Evolutionary conservation across 2,888 invertebrate genomes (phyloP), one percentile per base, ranked within the genome.

Genomic region (Stegophylla sp.): DNA sequence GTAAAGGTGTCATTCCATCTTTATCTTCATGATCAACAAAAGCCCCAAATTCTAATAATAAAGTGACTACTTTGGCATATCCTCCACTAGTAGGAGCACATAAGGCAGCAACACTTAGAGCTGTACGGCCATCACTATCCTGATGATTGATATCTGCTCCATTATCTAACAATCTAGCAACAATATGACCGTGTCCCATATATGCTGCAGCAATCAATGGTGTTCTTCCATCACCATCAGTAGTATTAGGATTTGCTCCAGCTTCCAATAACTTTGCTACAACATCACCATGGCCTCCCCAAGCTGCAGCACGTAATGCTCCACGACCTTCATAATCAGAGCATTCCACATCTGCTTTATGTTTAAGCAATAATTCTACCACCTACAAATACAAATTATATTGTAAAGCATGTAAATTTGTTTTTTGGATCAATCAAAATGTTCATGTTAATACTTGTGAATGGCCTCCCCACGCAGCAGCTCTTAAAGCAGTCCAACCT

Each of bases 401-500:
- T 26, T 41, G 7, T n/a, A 23, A 15, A 43, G 20, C n/a, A 5
- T 56, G 5, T 34, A 15, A 20, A 56, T 59, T 56, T 56, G 4
- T 34, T n/a, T 17, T 59, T 26, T 43, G 28, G 10, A 10, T 56
- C n/a, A 13, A n/a, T 45, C 3, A 28, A 26, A 28, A 20, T 45
- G 17, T 26, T n/a, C n/a, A 45, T 45, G n/a, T 34, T 43, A 77
- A 86, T 86, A 91, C 92, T 88, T 94, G 93, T 1, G 93, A 93
- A 85, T 97, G 97, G 0, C 97, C 97, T 69, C 96, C 97, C 97
- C 97, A 97, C 15, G 97, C 96, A 26, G 97, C 96, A 4, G 97
- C 96, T 81, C 97, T 88, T 67, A 96, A 88, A 17, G 95, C 94
- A 48, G 94, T 95, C 97, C 95, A 96, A 48, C 95, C 95, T 85